phyloP scores from a whole-genome alignment of 2,888 invertebrate species.

The Mesorhabditis sp. region DNA sequence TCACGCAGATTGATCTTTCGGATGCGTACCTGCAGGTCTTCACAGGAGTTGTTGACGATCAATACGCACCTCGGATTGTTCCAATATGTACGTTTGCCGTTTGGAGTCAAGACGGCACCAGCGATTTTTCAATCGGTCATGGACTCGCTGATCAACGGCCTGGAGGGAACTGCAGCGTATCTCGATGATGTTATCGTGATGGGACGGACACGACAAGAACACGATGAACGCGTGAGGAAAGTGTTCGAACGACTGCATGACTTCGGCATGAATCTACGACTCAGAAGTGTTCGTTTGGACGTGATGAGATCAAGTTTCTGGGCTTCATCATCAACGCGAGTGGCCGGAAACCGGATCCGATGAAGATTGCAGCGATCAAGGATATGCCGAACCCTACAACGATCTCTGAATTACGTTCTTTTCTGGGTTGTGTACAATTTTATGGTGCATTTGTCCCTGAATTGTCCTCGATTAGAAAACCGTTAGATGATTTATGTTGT shows the following conservation, averaged over 20 bases:
- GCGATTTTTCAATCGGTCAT: slow-evolving; percentile 35
- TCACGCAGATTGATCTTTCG: slow-evolving; percentile 31
- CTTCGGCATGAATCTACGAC: no score
- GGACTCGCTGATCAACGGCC: slow-evolving; percentile 26
- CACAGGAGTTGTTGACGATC: slow-evolving; percentile 16
- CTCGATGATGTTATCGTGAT: slow-evolving; percentile 31
- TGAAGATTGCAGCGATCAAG: no score
- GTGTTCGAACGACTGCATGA: slow-evolving; percentile 15
- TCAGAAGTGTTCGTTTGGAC: no score
- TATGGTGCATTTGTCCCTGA: no score
- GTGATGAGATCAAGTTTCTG: no score
- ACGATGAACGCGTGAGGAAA: slow-evolving; percentile 12
- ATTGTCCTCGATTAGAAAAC: no score
- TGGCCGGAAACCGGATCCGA: no score
- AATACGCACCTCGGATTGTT: slow-evolving; percentile 40
- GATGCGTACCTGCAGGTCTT: slow-evolving; percentile 37
- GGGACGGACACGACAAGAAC: slow-evolving; percentile 15
- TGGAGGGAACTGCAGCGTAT: slow-evolving; percentile 18
- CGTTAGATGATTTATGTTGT: no score
- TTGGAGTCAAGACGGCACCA: slow-evolving; percentile 40
- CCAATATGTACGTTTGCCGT: slow-evolving; percentile 31
- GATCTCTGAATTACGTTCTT: no score
- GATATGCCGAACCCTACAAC: no score
- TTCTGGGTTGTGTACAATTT: no score
- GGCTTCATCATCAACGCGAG: no score